These are phyloP conservation scores for Drosophila planitibia DNA, from an alignment of 2,888 invertebrate genomes.

Conservation along the genomic window DNA sequence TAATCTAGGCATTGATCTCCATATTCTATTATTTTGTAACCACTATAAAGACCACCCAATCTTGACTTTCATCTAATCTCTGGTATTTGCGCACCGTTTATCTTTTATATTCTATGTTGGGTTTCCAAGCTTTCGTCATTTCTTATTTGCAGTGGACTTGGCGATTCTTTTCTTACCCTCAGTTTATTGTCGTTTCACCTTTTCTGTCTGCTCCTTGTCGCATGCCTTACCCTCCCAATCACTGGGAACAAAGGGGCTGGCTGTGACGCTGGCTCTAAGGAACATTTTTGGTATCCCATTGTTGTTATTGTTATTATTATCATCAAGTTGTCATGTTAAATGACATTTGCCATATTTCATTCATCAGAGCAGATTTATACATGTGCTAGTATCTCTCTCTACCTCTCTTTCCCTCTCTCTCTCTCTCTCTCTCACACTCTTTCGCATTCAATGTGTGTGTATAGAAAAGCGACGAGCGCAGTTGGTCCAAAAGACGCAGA, in stretches of 20 bases:
- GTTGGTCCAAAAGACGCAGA: slow-evolving; percentile 35
- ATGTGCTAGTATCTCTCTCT: slow-evolving; percentile 10
- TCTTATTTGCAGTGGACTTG: slow-evolving; percentile 6
- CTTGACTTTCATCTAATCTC: slow-evolving; percentile 12
- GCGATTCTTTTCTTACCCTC: slow-evolving; percentile 26
- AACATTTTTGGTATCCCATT: slow-evolving; percentile 42
- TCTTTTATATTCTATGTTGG: slow-evolving; percentile 9
- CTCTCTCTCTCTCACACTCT: neutral
- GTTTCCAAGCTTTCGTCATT: slow-evolving; percentile 34
- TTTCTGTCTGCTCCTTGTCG: slow-evolving; percentile 41
- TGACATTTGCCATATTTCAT: slow-evolving; percentile 83
- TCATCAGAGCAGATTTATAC: slow-evolving; percentile 56
- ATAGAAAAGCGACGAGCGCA: slow-evolving; percentile 44
- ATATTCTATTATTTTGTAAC: neutral
- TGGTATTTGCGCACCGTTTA: slow-evolving; percentile 13
- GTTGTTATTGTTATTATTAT: slow-evolving; percentile 75
- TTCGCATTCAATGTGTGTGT: slow-evolving; percentile 5
- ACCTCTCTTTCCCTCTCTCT: no score
- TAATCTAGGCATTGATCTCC: neutral
- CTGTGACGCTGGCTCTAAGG: slow-evolving; percentile 22
- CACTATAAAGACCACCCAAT: neutral
- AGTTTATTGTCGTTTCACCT: slow-evolving; percentile 55
- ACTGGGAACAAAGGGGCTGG: slow-evolving; percentile 4
- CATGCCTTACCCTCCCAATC: neutral
- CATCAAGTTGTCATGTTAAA: slow-evolving; percentile 83